Base-by-base conservation (phyloP, 2,888 invertebrate species). In the Xylota segnis region DNA sequence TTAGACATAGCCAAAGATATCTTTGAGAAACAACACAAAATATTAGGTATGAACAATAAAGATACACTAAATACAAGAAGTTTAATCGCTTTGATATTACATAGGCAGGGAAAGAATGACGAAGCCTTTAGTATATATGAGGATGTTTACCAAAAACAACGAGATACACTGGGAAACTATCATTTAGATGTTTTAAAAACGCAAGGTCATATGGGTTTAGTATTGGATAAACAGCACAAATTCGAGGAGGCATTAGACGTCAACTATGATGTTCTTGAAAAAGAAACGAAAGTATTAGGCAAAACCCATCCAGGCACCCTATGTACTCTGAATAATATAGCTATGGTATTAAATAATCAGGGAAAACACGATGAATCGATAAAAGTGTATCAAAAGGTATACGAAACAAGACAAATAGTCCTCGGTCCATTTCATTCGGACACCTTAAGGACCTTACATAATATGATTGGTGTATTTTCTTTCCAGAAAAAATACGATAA, bases 211-310 rank as follows among this genome's bases (percentile, higher is more conserved):
- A 72, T 72, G 71, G 71, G 32, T 18, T 12, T 59, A 32, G 59
- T 32, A 29, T 59, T 72, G 40, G 6, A 32, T 0, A 9, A 3
- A 0, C 7, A 32, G 0, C 0, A 7, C 0, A 72, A 34, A 32
- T 18, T 29, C 32, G 59, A 72, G 10, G 71, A 72, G 14, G 71
- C 71, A n/a, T 59, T 72, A n/a, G 37, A 23, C 6, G 14, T 72
- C 16, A 56, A 45, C 47, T 18, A 34, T 34, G 65, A 65, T 5
- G 18, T 34, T 12, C 50, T 29, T 50, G 50, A 47, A 34, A n/a
- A 32, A n/a, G 4, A 0, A 1, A 16, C n/a, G n/a, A 18, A 50
- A 16, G 3, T 16, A 65, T 47, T 12, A 14, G 58, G 58, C 12
- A 10, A 23, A 45, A 14, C 43, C 12, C 0, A 72, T 34, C 47